Conservation (phyloP, 2,113 vertebrate genomes). For the Onychostruthus taczanowskii region DNA sequence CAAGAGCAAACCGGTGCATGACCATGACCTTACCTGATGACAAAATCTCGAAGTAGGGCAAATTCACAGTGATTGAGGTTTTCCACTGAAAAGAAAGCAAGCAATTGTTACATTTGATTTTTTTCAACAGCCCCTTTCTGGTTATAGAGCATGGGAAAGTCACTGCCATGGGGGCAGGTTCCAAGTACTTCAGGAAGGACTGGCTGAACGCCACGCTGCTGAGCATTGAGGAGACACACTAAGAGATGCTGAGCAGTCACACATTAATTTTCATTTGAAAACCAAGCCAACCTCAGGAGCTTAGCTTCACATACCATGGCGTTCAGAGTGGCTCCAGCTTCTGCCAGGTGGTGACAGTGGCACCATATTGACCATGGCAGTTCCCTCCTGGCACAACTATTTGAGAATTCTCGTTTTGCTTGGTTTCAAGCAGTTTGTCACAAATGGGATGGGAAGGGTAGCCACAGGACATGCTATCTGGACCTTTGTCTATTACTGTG, state of each 20-base stretch:
- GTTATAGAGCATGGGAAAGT: not conserved
- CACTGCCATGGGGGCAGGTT: not conserved
- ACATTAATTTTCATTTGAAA: not conserved
- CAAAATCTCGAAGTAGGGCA: constrained; percentile 91
- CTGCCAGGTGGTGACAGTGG: not conserved
- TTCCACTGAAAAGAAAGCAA: constrained; percentile 84
- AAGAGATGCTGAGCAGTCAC: not conserved
- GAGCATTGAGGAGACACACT: not conserved
- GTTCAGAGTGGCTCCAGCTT: not conserved
- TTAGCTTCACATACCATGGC: not conserved
- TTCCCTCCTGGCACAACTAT: not conserved
- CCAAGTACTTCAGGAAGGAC: not conserved
- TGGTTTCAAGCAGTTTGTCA: not conserved
- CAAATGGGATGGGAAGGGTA: not conserved
- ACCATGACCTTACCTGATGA: constrained; percentile 87
- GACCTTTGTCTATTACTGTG: not conserved
- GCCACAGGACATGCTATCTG: not conserved
- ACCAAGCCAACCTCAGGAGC: not conserved
- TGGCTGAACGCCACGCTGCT: fast-evolving
- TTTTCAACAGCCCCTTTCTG: not conserved
- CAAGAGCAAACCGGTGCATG: not conserved
- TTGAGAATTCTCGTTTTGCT: not conserved
- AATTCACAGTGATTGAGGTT: constrained; percentile 97
- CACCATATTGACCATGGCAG: not conserved
- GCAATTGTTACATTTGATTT: not conserved